Evolutionary conservation across 2,888 invertebrate genomes (phyloP).

Genomic region (Bombyx huttoni): DNA sequence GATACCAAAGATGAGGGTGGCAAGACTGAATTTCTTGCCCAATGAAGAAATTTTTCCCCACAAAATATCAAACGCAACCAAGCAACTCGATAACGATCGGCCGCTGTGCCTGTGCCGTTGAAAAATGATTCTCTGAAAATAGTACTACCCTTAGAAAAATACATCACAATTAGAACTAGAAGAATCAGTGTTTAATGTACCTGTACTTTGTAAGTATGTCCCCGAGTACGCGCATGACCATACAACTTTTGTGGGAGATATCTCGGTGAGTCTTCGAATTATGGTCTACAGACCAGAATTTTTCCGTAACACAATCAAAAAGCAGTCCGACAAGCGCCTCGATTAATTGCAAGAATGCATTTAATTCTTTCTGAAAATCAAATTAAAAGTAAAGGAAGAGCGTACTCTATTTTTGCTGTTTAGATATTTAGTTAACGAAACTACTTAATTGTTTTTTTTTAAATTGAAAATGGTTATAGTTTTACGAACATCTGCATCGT

Average conservation of each 20-base stretch:
- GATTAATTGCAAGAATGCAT: slow-evolving; percentile 52
- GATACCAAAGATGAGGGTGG: slow-evolving; percentile 37
- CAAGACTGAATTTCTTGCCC: slow-evolving; percentile 41
- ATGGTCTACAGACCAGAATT: slow-evolving; percentile 67
- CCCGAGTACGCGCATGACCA: slow-evolving; percentile 71
- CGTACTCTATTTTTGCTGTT: no score
- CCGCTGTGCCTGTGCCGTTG: slow-evolving; percentile 26
- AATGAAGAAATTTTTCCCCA: slow-evolving; percentile 31
- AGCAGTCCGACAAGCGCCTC: slow-evolving; percentile 65
- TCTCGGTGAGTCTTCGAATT: slow-evolving; percentile 51
- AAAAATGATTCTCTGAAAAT: slow-evolving; percentile 36
- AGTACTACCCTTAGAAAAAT: background rate
- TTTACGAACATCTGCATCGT: no score
- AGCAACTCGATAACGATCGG: slow-evolving; percentile 31
- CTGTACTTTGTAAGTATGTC: slow-evolving; percentile 70
- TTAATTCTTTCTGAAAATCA: slow-evolving; percentile 59
- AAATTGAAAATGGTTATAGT: no score
- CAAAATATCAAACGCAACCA: slow-evolving; percentile 40
- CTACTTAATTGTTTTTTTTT: no score
- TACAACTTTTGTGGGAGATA: slow-evolving; percentile 65
- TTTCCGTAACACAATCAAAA: slow-evolving; percentile 61
- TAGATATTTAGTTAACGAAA: no score
- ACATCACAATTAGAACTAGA: background rate
- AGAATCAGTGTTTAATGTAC: slow-evolving; percentile 20
- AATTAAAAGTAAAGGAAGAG: background rate